These are phyloP conservation scores for Pseudanteris insignis DNA, from an alignment of 2,888 invertebrate genomes.

Conservation along the genomic window DNA sequence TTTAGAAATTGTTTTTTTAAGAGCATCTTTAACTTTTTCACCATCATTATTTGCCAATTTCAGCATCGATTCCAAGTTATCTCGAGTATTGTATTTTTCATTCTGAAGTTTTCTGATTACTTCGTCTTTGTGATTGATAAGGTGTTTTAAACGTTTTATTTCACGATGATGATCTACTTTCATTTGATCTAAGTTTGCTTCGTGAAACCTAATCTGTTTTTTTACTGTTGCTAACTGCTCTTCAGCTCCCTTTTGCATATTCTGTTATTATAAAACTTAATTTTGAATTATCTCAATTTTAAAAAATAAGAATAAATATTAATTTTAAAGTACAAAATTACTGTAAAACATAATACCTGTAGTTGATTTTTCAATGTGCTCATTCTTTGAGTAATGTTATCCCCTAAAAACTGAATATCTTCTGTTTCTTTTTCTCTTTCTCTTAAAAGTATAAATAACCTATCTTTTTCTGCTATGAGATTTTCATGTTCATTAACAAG, in stretches of 20 bases:
- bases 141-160: slow-evolving; percentile 65
- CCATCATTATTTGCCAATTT: slow-evolving; percentile 54
- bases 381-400: slow-evolving; percentile 68
- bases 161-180: slow-evolving; percentile 68
- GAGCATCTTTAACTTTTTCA: slow-evolving; percentile 53
- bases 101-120: slow-evolving; percentile 62
- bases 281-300: too few species aligned
- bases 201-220: slow-evolving; percentile 68
- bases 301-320: slow-evolving; percentile 30
- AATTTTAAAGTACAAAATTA: background rate
- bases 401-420: slow-evolving; percentile 62
- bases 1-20: slow-evolving; percentile 52
- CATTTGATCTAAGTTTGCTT: slow-evolving; percentile 66
- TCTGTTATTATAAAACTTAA: too few species aligned
- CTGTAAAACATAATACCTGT: too few species aligned
- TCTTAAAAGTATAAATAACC: slow-evolving; percentile 50
- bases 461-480: slow-evolving; percentile 62
- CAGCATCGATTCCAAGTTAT: slow-evolving; percentile 58
- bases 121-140: slow-evolving; percentile 67
- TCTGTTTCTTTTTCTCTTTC: slow-evolving; percentile 59
- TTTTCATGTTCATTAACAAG: slow-evolving; percentile 69
- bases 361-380: slow-evolving; percentile 68
- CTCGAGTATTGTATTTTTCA: slow-evolving; percentile 56
- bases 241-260: slow-evolving; percentile 68
- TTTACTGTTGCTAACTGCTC: slow-evolving; percentile 69